These are phyloP conservation scores for Myiozetetes cayanensis DNA, from an alignment of 2,113 vertebrate species.

Conservation along the genomic window DNA sequence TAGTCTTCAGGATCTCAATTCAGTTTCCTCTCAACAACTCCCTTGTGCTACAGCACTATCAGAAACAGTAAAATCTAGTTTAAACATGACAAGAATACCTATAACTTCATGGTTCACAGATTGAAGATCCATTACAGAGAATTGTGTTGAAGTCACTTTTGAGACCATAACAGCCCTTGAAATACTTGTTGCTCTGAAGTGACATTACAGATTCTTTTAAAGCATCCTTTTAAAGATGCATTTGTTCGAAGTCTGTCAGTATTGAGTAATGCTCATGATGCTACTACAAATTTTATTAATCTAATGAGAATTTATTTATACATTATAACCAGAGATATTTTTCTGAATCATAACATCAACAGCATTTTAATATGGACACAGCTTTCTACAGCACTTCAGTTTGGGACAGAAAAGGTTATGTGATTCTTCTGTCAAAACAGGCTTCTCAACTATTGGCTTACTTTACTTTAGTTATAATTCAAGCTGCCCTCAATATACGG, in stretches of 20 bases:
- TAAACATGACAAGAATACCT: background rate
- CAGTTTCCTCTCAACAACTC: background rate
- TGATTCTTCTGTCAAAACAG: background rate
- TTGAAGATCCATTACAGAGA: background rate
- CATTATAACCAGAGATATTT: background rate
- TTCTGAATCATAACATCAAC: background rate
- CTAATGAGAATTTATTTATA: background rate
- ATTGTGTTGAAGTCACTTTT: background rate
- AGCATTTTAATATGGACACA: background rate
- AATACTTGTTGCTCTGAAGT: background rate
- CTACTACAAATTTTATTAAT: background rate
- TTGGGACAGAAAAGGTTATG: background rate
- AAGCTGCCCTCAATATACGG: background rate
- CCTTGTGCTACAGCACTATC: background rate
- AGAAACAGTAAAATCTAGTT: background rate
- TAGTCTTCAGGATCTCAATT: background rate
- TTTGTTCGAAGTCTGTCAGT: background rate
- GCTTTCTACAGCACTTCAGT: background rate
- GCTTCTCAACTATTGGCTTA: background rate
- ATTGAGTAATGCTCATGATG: background rate
- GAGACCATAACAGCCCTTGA: background rate
- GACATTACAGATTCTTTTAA: background rate
- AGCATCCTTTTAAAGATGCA: background rate
- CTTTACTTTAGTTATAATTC: background rate
- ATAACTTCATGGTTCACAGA: background rate